phyloP scores from a whole-genome alignment of 2,113 vertebrate genomes.

The Podarcis raffonei region DNA sequence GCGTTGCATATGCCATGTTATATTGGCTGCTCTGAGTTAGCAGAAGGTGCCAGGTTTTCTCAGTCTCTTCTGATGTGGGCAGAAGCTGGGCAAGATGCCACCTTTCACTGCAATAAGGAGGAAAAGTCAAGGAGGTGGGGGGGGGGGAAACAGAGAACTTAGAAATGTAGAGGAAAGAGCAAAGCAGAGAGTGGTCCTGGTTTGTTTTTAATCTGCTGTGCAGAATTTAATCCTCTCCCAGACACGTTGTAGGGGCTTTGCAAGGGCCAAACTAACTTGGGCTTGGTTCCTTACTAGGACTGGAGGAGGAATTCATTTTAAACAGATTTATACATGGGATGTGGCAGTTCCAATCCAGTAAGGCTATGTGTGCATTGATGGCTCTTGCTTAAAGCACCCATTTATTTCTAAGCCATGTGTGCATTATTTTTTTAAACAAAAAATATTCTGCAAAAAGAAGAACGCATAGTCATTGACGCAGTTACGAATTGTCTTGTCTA shows the following conservation, averaged over 20 bases:
- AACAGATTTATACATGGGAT: too few species aligned
- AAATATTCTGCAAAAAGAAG: too few species aligned
- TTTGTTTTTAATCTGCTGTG: not conserved
- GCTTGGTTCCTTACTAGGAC: too few species aligned
- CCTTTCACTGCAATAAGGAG: conserved; percentile 4
- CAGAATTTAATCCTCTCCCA: not conserved
- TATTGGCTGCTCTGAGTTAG: not conserved
- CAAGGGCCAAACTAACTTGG: not conserved
- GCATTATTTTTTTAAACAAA: too few species aligned
- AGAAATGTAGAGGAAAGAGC: not conserved
- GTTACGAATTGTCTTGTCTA: too few species aligned
- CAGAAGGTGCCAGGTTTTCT: conserved; percentile 8
- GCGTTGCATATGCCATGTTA: not conserved
- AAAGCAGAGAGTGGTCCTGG: not conserved
- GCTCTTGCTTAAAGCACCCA: too few species aligned
- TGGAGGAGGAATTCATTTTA: too few species aligned
- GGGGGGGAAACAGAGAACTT: not conserved
- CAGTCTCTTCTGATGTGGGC: not conserved
- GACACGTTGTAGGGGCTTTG: not conserved
- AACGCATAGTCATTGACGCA: too few species aligned
- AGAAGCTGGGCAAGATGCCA: not conserved
- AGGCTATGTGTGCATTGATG: too few species aligned
- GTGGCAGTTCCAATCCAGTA: too few species aligned
- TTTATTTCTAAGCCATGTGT: too few species aligned
- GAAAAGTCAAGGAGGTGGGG: not conserved